Evolutionary conservation across 2,888 invertebrate genomes (phyloP), one percentile per base, ranked within the genome.

Genomic region (Phrixothrix hirtus): DNA sequence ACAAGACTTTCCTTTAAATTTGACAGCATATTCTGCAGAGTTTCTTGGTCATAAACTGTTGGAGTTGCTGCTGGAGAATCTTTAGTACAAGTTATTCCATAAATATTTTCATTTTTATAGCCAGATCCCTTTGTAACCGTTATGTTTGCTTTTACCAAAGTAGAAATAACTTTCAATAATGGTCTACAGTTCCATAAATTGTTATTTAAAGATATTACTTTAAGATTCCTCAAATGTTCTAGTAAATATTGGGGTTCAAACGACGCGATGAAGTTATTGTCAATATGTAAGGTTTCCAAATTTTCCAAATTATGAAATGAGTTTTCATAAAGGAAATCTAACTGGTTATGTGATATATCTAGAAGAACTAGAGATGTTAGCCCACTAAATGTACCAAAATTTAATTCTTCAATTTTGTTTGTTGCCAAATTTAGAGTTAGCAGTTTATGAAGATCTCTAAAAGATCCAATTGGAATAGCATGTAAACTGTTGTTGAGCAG

Each of bases 111-210:
- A 1, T 3, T 6, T 27, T 21, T 38, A 1, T 9, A 11, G 2
- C 1, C n/a, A 6, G 17, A 14, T 3, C 38, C 43, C 9, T 44
- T 9, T 11, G 9, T 5, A 17, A 48, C 10, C 3, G 2, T 17
- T 1, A 48, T 13, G 7, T 6, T 2, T 2, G 2, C 1, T 1
- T 32, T 14, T 21, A 3, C 12, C 7, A 39, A 29, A n/a, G 7
- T 4, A 1, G 7, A 14, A 11, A 47, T 26, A 12, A 42, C 17
- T 7, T 52, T 35, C 32, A 41, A 27, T 16, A 56, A 31, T 2
- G 38, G 30, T 27, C 36, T 21, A 35, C 56, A 56, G 16, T 34
- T 45, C 56, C 56, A 56, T 2, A 16, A 32, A 36, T 56, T 56
- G 12, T 45, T 31, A 36, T 45, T 15, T 14, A 56, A 14, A 27